phyloP scores from a whole-genome alignment of 1,140 invertebrate genomes.

The Chrysomallon squamiferum region DNA sequence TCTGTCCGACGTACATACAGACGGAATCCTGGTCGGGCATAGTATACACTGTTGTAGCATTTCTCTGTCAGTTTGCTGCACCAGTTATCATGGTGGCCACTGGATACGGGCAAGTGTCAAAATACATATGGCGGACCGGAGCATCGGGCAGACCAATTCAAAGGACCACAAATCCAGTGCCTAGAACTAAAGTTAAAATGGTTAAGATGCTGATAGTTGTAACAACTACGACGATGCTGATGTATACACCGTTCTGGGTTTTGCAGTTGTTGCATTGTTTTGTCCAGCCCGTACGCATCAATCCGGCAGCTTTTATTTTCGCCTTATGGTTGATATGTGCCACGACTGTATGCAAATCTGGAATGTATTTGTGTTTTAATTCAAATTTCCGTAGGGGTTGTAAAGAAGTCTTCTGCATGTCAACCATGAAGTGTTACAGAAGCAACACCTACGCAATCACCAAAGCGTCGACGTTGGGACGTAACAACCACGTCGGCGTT shows the following conservation, averaged over 20 bases:
- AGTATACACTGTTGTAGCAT: conserved; percentile 24
- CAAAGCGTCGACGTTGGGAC: conserved; percentile 39
- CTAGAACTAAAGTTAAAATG: conserved; percentile 53
- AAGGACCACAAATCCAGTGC: conserved; percentile 44
- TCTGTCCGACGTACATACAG: conserved; percentile 38
- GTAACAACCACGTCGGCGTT: conserved; percentile 47
- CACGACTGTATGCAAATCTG: conserved; percentile 33
- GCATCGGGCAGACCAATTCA: conserved; percentile 27
- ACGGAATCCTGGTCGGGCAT: conserved; percentile 20
- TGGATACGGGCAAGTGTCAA: conserved; percentile 32
- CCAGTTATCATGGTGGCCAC: conserved; percentile 27
- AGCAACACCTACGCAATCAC: conserved; percentile 50
- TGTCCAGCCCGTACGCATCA: neutral
- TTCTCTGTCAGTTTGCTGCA: conserved; percentile 27
- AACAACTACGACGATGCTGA: conserved; percentile 19
- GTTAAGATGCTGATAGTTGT: conserved; percentile 48
- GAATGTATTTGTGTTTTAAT: conserved; percentile 49
- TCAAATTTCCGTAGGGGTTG: conserved; percentile 55
- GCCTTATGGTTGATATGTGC: conserved; percentile 25
- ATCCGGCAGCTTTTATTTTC: conserved; percentile 23
- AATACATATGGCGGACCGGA: conserved; percentile 39
- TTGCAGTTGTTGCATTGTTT: conserved; percentile 30
- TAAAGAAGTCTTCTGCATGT: conserved; percentile 54
- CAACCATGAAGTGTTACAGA: conserved; percentile 52
- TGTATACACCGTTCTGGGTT: conserved; percentile 32